Conservation (phyloP, 2,113 vertebrate genomes). For the Ctenomys sociabilis region DNA sequence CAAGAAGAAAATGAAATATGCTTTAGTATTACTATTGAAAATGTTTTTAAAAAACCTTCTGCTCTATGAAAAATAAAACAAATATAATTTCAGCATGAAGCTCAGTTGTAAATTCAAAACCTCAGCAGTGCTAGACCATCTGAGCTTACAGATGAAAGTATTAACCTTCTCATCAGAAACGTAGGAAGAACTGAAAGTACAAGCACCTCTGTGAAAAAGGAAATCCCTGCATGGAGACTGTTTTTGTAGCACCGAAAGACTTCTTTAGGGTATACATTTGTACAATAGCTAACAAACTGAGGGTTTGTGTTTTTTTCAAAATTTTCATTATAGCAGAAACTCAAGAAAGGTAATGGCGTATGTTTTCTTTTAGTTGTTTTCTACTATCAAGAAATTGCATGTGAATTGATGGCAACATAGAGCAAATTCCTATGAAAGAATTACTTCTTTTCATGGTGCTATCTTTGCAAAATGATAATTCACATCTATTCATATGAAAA, state of each 20-base stretch:
- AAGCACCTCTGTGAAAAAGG: conserved; percentile 77
- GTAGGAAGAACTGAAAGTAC: conserved; percentile 71
- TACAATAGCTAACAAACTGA: conserved; percentile 59
- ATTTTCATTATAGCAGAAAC: conserved; percentile 72
- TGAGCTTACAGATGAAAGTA: conserved; percentile 74
- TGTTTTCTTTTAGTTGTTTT: conserved; percentile 50
- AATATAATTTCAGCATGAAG: conserved; percentile 72
- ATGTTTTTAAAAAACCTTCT: conserved; percentile 74
- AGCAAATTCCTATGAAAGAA: neutral
- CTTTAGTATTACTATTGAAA: conserved; percentile 65
- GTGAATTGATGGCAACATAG: neutral
- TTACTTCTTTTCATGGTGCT: neutral
- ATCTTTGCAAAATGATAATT: neutral
- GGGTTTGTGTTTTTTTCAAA: conserved; percentile 70
- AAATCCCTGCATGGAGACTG: conserved; percentile 71
- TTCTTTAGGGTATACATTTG: conserved; percentile 70
- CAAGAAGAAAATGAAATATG: conserved; percentile 65
- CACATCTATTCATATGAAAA: neutral
- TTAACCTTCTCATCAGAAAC: conserved; percentile 76
- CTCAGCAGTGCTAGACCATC: conserved; percentile 65
- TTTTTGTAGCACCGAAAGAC: conserved; percentile 75
- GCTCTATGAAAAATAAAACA: conserved; percentile 78
- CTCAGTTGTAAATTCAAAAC: conserved; percentile 80
- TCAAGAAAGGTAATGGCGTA: conserved; percentile 63
- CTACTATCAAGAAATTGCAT: neutral